phyloP scores from a whole-genome alignment of 2,888 invertebrate genomes.

The Tachina lurida region DNA sequence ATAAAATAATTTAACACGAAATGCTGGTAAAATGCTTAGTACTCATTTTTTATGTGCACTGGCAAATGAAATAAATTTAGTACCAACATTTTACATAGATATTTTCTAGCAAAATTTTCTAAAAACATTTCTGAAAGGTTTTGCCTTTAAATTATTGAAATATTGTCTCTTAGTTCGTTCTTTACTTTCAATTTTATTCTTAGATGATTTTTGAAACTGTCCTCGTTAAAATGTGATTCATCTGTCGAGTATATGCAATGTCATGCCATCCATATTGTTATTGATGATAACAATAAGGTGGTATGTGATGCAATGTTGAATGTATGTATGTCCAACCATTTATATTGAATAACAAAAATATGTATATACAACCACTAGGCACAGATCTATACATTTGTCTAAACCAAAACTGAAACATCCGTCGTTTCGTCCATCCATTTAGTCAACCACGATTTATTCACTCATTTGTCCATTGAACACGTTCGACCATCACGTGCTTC shows the following conservation, averaged over 20 bases:
- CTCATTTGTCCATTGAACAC: constrained; percentile 69
- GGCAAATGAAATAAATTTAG: no score
- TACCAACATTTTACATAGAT: no score
- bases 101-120: no score
- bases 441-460: constrained; percentile 47
- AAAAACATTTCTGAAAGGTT: no score
- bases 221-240: constrained; percentile 21
- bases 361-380: constrained; percentile 39
- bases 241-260: not conserved
- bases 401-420: constrained; percentile 43
- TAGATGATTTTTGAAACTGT: not conserved
- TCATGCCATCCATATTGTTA: constrained; percentile 5
- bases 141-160: not conserved
- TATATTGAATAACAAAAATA: constrained; percentile 50
- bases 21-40: no score
- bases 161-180: not conserved
- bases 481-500: constrained; percentile 81
- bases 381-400: constrained; percentile 27
- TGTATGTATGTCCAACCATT: constrained; percentile 23
- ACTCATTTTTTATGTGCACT: no score
- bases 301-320: constrained; percentile 54
- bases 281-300: constrained; percentile 36
- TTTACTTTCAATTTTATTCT: not conserved
- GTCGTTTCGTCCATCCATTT: constrained; percentile 56
- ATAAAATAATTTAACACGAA: no score